phyloP scores from a whole-genome alignment of 2,797 vertebrate species.

The Melanotaenia maccullochi region DNA sequence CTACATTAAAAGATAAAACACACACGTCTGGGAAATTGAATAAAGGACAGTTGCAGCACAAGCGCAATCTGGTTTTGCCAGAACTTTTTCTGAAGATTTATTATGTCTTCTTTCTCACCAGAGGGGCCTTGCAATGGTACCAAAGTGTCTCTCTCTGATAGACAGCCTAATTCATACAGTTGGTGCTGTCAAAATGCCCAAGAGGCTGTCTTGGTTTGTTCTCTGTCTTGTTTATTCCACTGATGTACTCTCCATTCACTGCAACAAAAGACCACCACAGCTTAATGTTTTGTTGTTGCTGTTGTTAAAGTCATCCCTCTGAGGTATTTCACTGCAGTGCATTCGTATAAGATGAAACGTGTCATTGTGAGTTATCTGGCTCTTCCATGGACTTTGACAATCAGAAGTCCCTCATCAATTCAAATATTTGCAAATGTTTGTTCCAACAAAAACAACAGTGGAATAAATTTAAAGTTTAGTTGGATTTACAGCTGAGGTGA shows the following conservation, averaged over 20 bases:
- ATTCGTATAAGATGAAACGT: constrained; percentile 29
- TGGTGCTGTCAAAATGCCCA: constrained; percentile 53
- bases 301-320: constrained; percentile 53
- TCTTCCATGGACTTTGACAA: constrained; percentile 16
- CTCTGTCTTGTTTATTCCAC: constrained; percentile 63
- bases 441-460: constrained; percentile 17
- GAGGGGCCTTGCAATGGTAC: constrained; percentile 40
- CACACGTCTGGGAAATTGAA: constrained; percentile 29
- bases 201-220: constrained; percentile 47
- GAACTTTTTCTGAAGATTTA: constrained; percentile 23
- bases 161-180: constrained; percentile 61
- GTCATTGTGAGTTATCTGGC: constrained; percentile 46
- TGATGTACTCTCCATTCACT: constrained; percentile 52
- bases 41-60: constrained; percentile 38
- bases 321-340: constrained; percentile 43
- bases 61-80: constrained; percentile 46
- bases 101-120: constrained; percentile 24
- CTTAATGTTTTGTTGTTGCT: constrained; percentile 59
- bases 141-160: constrained; percentile 50
- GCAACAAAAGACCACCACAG: constrained; percentile 50
- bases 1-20: constrained; percentile 40
- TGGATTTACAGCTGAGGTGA: constrained; percentile 3
- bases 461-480: constrained; percentile 26
- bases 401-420: constrained; percentile 26
- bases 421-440: constrained; percentile 19